phyloP scores from a whole-genome alignment of 2,888 invertebrate genomes.

The Tachina lurida region DNA sequence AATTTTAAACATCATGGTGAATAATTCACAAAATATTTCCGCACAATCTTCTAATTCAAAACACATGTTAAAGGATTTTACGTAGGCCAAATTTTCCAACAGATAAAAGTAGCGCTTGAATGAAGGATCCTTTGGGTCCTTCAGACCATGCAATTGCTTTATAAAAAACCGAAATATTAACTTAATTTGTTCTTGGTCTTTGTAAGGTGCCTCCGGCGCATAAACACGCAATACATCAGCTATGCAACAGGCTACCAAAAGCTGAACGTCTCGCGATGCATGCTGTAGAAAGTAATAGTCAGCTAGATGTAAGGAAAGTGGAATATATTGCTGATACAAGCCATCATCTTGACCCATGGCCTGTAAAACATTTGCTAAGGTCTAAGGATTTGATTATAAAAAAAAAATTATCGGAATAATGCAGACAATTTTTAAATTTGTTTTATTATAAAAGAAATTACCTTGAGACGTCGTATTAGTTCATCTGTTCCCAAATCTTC shows the following conservation, averaged over 20 bases:
- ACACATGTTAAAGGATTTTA: slow-evolving; percentile 99
- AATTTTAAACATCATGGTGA: slow-evolving; percentile 96
- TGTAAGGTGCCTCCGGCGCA: slow-evolving; percentile 98
- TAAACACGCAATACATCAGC: slow-evolving; percentile 98
- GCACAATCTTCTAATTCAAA: slow-evolving; percentile 98
- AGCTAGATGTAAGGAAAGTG: slow-evolving; percentile 94
- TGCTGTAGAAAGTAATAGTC: slow-evolving; percentile 96
- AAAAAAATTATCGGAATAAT: background rate
- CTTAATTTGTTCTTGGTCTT: slow-evolving; percentile 96
- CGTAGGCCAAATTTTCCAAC: slow-evolving; percentile 97
- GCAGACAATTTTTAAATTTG: background rate
- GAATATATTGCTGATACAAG: slow-evolving; percentile 95
- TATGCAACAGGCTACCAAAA: slow-evolving; percentile 97
- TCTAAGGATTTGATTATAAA: slow-evolving; percentile 83
- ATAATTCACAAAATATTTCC: slow-evolving; percentile 96
- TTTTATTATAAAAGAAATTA: slow-evolving; percentile 79
- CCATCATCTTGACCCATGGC: slow-evolving; percentile 98
- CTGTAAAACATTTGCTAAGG: slow-evolving; percentile 96
- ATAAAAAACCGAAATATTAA: slow-evolving; percentile 96
- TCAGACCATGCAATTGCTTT: slow-evolving; percentile 95
- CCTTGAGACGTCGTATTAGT: slow-evolving; percentile 96
- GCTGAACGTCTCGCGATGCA: slow-evolving; percentile 94
- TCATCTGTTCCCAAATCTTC: slow-evolving; percentile 98
- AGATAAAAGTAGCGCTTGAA: slow-evolving; percentile 99
- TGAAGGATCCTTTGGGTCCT: slow-evolving; percentile 97